Evolutionary conservation across 2,797 vertebrate species (phyloP), one percentile per base, ranked within the genome.

Genomic region (Mareca penelope): DNA sequence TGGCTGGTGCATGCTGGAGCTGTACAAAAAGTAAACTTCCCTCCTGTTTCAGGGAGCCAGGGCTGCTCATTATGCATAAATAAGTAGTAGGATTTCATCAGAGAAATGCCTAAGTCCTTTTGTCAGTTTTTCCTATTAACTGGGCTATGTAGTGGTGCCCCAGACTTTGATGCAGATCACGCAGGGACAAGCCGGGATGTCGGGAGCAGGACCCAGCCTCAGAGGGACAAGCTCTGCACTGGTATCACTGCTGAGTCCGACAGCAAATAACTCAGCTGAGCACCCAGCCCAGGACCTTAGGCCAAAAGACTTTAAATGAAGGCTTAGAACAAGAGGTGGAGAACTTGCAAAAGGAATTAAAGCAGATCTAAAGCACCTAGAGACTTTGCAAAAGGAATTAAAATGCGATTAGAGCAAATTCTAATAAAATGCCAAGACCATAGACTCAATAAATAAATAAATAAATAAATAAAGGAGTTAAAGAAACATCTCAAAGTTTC

Each of bases 111-210:
- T 44, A 50, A 85, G 64, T 87, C 71, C 72, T 87, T 87, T 85
- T 75, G 72, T 92, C 86, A 90, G 18, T 64, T 42, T 64, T 85
- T 93, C 84, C 86, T 85, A 21, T 89, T 89, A 94, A 85, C 82
- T 80, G 57, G 50, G 79, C 90, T 76, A 71, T 94, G 40, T 82
- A 39, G 31, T 39, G 29, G 46, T 65, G 61, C 64, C 68, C 75
- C 71, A 75, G 56, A 94, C 86, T 95, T 90, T 95, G 85, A 95
- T 94, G 26, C 68, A 60, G 80, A 85, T 95, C 92, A 95, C 89
- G 64, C 71, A 82, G 71, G 78, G 75, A 3, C 50, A n/a, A 91
- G 53, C 24, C n/a, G 69, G 80, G 67, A 57, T 90, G 13, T 90
- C 70, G 81, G 88, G 55, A 75, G 50, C 53, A 65, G 82, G 56